Percentiles rank a stretch among this genome's conserved stretches.
Conservation (phyloP, 2,888 invertebrate species). For the Leptarthrus brevirostris region DNA sequence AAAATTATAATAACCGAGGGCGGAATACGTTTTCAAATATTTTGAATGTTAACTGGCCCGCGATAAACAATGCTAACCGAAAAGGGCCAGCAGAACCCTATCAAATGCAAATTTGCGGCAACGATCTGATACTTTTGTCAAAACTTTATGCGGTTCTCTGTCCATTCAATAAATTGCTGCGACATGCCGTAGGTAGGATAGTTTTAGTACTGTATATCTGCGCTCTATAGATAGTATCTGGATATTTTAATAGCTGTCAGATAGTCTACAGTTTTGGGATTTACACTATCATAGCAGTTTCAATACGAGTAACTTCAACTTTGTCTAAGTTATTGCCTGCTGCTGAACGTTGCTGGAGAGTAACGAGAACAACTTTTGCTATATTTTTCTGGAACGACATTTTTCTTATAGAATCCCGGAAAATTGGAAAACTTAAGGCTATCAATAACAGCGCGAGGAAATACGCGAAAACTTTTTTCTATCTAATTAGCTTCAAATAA, state of each 20-base stretch:
- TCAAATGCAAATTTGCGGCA: conserved; percentile 46
- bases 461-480: too few relatives aligned
- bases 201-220: not conserved
- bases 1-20: conserved; percentile 45
- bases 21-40: conserved; percentile 41
- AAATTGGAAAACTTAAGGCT: too few relatives aligned
- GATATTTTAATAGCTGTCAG: conserved; percentile 33
- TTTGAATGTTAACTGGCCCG: conserved; percentile 32
- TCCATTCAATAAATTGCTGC: conserved; percentile 32
- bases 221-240: conserved; percentile 18
- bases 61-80: conserved; percentile 29
- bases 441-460: too few relatives aligned
- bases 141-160: conserved; percentile 34
- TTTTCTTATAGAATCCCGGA: too few relatives aligned
- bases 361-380: too few relatives aligned
- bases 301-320: too few relatives aligned
- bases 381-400: too few relatives aligned
- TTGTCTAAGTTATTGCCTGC: too few relatives aligned
- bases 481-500: too few relatives aligned
- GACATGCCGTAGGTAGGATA: not conserved
- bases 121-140: conserved; percentile 44
- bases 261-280: not conserved
- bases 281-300: too few relatives aligned
- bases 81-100: conserved; percentile 37
- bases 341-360: too few relatives aligned